These are phyloP conservation scores for Andrena hattorfiana DNA, from an alignment of 2,888 invertebrate species.

Conservation along the genomic window DNA sequence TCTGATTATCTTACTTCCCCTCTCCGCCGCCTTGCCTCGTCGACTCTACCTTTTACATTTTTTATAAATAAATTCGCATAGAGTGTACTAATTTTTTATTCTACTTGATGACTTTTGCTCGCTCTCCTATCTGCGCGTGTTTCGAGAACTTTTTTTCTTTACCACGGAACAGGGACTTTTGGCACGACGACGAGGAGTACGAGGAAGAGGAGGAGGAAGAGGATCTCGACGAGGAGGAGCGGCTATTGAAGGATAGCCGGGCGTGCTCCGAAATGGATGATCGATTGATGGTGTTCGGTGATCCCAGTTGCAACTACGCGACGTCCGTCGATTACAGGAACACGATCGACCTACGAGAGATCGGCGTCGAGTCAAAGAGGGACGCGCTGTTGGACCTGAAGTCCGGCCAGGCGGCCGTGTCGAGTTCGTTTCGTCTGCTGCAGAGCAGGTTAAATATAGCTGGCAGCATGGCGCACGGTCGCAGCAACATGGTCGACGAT, in stretches of 20 bases:
- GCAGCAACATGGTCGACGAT: slow-evolving; percentile 70
- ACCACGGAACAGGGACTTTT: slow-evolving; percentile 67
- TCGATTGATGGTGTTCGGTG: slow-evolving; percentile 80
- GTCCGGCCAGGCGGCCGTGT: slow-evolving; percentile 74
- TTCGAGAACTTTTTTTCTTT: slow-evolving; percentile 11
- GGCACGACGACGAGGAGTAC: slow-evolving; percentile 78
- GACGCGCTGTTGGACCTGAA: slow-evolving; percentile 79
- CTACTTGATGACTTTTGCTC: not conserved
- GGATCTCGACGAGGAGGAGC: slow-evolving; percentile 76
- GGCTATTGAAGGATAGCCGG: slow-evolving; percentile 86
- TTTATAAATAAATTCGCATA: not conserved
- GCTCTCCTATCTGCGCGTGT: not conserved
- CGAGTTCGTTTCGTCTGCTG: slow-evolving; percentile 76
- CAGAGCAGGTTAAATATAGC: slow-evolving; percentile 82
- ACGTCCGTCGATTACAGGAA: slow-evolving; percentile 82
- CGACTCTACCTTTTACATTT: not conserved
- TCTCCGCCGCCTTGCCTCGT: not conserved
- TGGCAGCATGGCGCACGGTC: slow-evolving; percentile 71
- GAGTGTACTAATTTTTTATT: no score
- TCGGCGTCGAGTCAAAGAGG: slow-evolving; percentile 80
- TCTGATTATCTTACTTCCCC: not conserved
- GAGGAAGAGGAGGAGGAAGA: slow-evolving; percentile 81
- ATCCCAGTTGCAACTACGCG: slow-evolving; percentile 74
- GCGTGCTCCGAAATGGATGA: slow-evolving; percentile 81
- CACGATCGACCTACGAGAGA: slow-evolving; percentile 82